phyloP scores from a whole-genome alignment of 2,888 invertebrate species.

The Agapetus fuscipes region DNA sequence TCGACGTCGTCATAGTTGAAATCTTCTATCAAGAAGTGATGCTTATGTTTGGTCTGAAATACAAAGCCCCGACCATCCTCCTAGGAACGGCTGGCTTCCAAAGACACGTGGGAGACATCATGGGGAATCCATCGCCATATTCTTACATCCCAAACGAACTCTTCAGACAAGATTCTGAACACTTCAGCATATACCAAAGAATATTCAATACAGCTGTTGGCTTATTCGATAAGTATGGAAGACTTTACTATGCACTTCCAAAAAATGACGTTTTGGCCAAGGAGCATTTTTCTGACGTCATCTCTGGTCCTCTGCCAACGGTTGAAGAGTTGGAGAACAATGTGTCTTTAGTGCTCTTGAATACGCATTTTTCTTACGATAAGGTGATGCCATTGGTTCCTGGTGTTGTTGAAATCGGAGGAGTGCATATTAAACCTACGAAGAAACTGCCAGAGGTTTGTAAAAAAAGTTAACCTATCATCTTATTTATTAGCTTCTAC shows the following conservation, averaged over 20 bases:
- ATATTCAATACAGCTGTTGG: slow-evolving; percentile 31
- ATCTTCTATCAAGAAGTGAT: slow-evolving; percentile 25
- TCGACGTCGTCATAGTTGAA: slow-evolving; percentile 25
- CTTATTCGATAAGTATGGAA: slow-evolving; percentile 28
- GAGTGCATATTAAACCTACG: slow-evolving; percentile 38
- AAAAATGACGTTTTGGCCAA: slow-evolving; percentile 28
- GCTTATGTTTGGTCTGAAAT: slow-evolving; percentile 24
- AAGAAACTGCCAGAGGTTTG: slow-evolving; percentile 30
- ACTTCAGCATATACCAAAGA: slow-evolving; percentile 37
- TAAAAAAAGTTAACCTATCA: slow-evolving; percentile 18
- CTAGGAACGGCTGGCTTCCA: slow-evolving; percentile 20
- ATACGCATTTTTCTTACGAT: slow-evolving; percentile 43
- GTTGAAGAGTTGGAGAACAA: slow-evolving; percentile 35
- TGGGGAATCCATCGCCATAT: slow-evolving; percentile 38
- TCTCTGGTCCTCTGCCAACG: slow-evolving; percentile 33
- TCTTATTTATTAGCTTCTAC: not conserved
- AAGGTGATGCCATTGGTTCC: slow-evolving; percentile 41
- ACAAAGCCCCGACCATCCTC: slow-evolving; percentile 20
- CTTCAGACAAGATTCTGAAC: slow-evolving; percentile 28
- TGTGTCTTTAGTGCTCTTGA: slow-evolving; percentile 37
- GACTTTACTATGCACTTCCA: slow-evolving; percentile 29
- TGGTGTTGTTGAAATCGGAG: slow-evolving; percentile 48
- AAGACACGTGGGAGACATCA: slow-evolving; percentile 32
- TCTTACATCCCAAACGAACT: slow-evolving; percentile 39
- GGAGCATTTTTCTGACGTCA: no score